Evolutionary conservation across 2,888 invertebrate species (phyloP).

Genomic region (Entomobrya proxima): DNA sequence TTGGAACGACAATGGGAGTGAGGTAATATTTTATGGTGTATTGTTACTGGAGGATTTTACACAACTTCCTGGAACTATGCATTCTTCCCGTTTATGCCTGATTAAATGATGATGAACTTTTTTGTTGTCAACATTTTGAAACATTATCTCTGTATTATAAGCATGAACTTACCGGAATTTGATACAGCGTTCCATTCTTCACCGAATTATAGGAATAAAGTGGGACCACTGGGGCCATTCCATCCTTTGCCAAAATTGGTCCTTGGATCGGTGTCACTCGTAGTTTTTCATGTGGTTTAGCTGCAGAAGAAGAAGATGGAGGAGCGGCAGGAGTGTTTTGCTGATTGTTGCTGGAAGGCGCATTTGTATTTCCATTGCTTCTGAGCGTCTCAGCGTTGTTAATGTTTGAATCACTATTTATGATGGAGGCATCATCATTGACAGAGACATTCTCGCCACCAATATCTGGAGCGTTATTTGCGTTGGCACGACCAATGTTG

Average conservation of each 20-base stretch:
- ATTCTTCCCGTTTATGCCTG: constrained; percentile 43
- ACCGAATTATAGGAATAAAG: constrained; percentile 89
- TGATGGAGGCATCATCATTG: background rate
- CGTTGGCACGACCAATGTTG: background rate
- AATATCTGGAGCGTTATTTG: background rate
- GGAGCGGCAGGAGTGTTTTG: constrained; percentile 17
- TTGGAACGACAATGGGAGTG: background rate
- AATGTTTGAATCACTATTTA: constrained; percentile 10
- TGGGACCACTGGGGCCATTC: constrained; percentile 90
- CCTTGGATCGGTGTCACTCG: constrained; percentile 91
- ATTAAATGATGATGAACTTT: constrained; percentile 4
- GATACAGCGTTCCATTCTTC: constrained; percentile 91
- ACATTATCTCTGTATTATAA: background rate
- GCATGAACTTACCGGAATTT: constrained; percentile 88
- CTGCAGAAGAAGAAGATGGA: background rate
- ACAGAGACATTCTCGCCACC: background rate
- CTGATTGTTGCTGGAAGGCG: background rate
- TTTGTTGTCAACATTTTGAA: background rate
- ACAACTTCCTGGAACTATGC: constrained; percentile 63
- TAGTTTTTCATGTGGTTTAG: constrained; percentile 76
- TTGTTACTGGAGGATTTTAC: constrained; percentile 23
- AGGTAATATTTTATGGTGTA: constrained; percentile 5
- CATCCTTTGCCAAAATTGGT: constrained; percentile 90
- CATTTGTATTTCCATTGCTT: background rate
- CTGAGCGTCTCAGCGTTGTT: constrained; percentile 15